Conservation (phyloP, 2,113 vertebrate genomes). For the Bufo bufo region DNA sequence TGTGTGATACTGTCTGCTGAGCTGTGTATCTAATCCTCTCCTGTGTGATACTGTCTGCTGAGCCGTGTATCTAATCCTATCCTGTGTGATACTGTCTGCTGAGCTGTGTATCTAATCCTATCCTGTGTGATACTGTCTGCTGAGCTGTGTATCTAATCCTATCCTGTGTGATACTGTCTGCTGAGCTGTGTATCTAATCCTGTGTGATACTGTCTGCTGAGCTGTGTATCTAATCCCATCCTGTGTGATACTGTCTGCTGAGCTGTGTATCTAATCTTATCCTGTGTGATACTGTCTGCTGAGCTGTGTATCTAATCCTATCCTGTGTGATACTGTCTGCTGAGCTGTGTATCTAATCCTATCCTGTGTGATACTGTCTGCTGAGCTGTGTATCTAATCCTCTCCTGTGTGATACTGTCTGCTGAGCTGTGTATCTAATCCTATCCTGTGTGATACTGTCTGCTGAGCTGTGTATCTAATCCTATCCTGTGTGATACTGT, state of each 20-base stretch:
- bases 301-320: neutral
- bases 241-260: neutral
- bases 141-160: neutral
- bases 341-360: neutral
- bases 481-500: too few relatives aligned
- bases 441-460: too few relatives aligned
- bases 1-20: neutral
- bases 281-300: neutral
- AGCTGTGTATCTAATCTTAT: neutral
- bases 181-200: neutral
- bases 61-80: neutral
- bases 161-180: neutral
- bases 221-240: neutral
- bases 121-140: neutral
- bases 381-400: too few relatives aligned
- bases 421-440: too few relatives aligned
- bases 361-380: too few relatives aligned
- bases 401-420: too few relatives aligned
- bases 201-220: neutral
- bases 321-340: neutral
- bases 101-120: neutral
- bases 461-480: too few relatives aligned
- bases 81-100: neutral
- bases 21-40: neutral
- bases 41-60: neutral